These are phyloP conservation scores for Triplophysa tibetana DNA, from an alignment of 2,113 vertebrate species.

Conservation along the genomic window DNA sequence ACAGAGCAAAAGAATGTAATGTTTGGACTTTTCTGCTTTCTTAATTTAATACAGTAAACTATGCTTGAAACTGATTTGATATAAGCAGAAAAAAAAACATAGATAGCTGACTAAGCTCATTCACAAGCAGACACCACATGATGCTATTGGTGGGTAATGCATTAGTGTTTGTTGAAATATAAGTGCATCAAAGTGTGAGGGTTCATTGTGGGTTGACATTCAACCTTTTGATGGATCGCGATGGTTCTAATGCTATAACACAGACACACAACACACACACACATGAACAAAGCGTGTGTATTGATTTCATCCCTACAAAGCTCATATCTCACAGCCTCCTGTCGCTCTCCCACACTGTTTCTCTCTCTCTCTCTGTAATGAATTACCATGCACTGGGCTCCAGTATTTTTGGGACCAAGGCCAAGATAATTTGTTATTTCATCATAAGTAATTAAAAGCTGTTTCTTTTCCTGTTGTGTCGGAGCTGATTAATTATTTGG, in stretches of 20 bases:
- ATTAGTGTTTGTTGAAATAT: slow-evolving; percentile 38
- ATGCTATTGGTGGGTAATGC: slow-evolving; percentile 2
- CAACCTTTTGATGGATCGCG: slow-evolving; percentile 40
- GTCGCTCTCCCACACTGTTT: background rate
- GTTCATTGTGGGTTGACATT: slow-evolving; percentile 41
- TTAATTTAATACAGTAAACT: no score
- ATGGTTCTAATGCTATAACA: slow-evolving; percentile 31
- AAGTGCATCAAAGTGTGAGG: slow-evolving; percentile 41
- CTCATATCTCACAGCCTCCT: slow-evolving; percentile 29
- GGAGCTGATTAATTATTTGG: slow-evolving; percentile 61
- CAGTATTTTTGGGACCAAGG: slow-evolving; percentile 57
- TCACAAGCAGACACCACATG: slow-evolving; percentile 9
- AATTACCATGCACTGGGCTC: slow-evolving; percentile 59
- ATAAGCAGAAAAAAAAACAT: background rate
- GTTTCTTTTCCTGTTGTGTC: slow-evolving; percentile 59
- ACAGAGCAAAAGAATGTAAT: no score
- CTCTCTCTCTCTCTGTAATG: slow-evolving; percentile 55
- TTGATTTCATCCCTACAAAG: slow-evolving; percentile 52
- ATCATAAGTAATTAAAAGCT: slow-evolving; percentile 67
- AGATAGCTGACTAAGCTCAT: background rate
- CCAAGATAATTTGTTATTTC: slow-evolving; percentile 66
- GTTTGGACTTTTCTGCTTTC: no score
- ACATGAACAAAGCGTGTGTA: slow-evolving; percentile 44
- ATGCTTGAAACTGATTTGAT: background rate
- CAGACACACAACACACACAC: slow-evolving; percentile 42